A percentile compares a stretch with the other conserved stretches of the same genome.
phyloP scores from a whole-genome alignment of 2,113 vertebrate species.

The Carassius gibelio region DNA sequence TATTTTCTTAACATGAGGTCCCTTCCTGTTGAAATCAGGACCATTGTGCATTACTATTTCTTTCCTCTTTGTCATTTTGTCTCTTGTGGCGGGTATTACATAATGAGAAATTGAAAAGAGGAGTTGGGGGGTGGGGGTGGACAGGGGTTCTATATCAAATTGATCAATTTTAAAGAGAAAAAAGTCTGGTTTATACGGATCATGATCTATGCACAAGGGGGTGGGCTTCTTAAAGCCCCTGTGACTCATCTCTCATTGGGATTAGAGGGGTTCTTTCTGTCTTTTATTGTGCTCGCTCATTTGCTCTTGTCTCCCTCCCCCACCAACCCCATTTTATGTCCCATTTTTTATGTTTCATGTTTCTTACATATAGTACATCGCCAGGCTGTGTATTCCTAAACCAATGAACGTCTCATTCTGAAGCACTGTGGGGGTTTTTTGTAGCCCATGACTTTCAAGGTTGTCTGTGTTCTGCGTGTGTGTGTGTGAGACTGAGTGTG shows the following conservation, averaged over 20 bases:
- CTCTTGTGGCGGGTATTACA: slow-evolving; percentile 55
- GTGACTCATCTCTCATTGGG: slow-evolving; percentile 72
- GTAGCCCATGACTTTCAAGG: too few relatives aligned
- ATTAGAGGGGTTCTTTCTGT: slow-evolving; percentile 51
- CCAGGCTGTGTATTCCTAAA: slow-evolving; percentile 79
- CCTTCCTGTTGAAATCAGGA: slow-evolving; percentile 93
- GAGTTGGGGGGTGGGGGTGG: slow-evolving; percentile 59
- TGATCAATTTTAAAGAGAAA: slow-evolving; percentile 73
- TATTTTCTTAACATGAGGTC: slow-evolving; percentile 81
- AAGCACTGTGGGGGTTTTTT: too few relatives aligned
- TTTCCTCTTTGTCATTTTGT: slow-evolving; percentile 59
- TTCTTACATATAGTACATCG: slow-evolving; percentile 71
- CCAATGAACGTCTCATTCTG: too few relatives aligned
- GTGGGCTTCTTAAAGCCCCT: slow-evolving; percentile 64
- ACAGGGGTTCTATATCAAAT: slow-evolving; percentile 63
- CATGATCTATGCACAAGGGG: slow-evolving; percentile 95
- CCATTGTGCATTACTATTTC: slow-evolving; percentile 89
- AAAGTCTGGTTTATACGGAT: slow-evolving; percentile 91
- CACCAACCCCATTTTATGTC: slow-evolving; percentile 66
- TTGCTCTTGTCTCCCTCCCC: slow-evolving; percentile 51
- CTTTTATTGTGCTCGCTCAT: slow-evolving; percentile 36
- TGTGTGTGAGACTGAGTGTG: too few relatives aligned
- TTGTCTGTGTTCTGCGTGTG: slow-evolving; percentile 42
- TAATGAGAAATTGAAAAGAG: slow-evolving; percentile 58
- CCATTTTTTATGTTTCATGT: slow-evolving; percentile 53